Conservation (phyloP, 2,797 vertebrate genomes). For the Gymnothorax reevesii region DNA sequence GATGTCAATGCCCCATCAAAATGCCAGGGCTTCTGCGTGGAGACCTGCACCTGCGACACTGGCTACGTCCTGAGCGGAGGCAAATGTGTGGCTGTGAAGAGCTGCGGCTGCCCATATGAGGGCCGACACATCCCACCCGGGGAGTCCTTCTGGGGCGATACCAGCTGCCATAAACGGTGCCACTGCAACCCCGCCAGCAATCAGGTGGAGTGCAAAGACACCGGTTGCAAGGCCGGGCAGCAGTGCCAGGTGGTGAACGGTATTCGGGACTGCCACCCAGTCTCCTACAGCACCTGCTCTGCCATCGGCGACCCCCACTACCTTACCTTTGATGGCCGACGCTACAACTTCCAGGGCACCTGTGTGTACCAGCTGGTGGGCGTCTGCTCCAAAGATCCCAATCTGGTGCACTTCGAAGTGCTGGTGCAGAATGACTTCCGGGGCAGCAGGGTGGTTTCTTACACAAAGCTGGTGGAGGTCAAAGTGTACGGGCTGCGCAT, state of each 20-base stretch:
- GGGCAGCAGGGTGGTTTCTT: conserved; percentile 60
- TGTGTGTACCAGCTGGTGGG: conserved; percentile 67
- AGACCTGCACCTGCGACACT: conserved; percentile 66
- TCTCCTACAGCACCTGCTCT: conserved; percentile 61
- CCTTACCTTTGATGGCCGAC: conserved; percentile 61
- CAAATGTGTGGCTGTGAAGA: conserved; percentile 49
- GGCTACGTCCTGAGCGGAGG: conserved; percentile 65
- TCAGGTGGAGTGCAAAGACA: conserved; percentile 51
- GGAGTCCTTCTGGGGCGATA: conserved; percentile 64
- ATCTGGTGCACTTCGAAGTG: conserved; percentile 64
- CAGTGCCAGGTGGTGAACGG: conserved; percentile 58
- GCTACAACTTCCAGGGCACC: conserved; percentile 67
- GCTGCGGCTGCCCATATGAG: conserved; percentile 66
- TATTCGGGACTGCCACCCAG: conserved; percentile 58
- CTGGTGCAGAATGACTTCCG: conserved; percentile 68
- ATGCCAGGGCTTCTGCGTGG: conserved; percentile 63
- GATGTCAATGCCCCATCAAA: conserved; percentile 53
- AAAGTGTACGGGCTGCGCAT: conserved; percentile 61
- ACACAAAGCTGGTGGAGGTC: conserved; percentile 65
- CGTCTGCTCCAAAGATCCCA: conserved; percentile 56
- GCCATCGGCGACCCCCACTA: conserved; percentile 68
- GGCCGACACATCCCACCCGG: conserved; percentile 58
- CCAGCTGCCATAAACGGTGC: conserved; percentile 58
- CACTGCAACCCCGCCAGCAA: conserved; percentile 51
- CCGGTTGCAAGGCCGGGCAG: conserved; percentile 50